phyloP scores from a whole-genome alignment of 2,888 invertebrate genomes.

The Synergus japonicus region DNA sequence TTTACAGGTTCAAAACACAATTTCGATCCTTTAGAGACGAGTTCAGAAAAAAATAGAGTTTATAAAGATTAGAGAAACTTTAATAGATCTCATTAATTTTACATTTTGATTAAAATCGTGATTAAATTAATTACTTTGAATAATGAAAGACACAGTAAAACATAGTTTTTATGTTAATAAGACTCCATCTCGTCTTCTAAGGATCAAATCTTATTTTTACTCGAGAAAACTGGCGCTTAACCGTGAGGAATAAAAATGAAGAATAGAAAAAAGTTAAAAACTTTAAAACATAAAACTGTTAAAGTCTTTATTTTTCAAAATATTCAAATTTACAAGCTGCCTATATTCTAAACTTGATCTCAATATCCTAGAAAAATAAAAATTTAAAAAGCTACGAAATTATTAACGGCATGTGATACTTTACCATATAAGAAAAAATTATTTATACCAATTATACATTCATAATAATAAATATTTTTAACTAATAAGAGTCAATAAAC shows the following conservation, averaged over 20 bases:
- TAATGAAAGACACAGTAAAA: neutral
- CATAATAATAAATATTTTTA: too few species aligned
- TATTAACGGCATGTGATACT: too few species aligned
- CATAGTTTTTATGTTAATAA: neutral
- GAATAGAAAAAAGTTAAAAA: neutral
- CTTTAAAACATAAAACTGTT: neutral
- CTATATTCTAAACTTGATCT: neutral
- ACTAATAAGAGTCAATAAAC: too few species aligned
- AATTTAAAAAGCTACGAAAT: neutral
- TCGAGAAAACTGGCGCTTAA: neutral
- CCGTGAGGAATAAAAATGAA: neutral
- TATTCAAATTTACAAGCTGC: too few species aligned
- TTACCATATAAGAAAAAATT: too few species aligned
- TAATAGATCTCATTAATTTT: neutral
- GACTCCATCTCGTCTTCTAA: neutral
- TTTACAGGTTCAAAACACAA: neutral
- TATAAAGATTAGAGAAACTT: neutral
- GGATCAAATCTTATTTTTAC: neutral
- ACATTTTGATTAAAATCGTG: neutral
- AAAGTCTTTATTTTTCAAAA: neutral
- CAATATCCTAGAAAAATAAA: neutral
- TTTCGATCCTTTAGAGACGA: neutral
- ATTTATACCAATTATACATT: too few species aligned
- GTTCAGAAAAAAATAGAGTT: neutral
- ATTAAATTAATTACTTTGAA: neutral